These are phyloP conservation scores for Cyaniris semiargus DNA, from an alignment of 2,888 invertebrate species.

Conservation along the genomic window DNA sequence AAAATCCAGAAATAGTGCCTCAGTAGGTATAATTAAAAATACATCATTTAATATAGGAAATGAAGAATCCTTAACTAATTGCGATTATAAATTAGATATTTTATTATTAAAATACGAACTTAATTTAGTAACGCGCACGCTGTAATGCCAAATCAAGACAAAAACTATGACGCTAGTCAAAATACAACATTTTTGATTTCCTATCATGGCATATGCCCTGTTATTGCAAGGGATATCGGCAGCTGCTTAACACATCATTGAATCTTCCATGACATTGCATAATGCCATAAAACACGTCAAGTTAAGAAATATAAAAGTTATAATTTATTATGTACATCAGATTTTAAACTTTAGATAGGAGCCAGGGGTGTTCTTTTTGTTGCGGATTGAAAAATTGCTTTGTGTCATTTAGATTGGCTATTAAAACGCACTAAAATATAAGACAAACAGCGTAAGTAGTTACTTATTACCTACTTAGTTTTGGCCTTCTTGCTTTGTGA, in stretches of 20 bases:
- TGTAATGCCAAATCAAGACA: not conserved
- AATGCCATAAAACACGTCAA: conserved; percentile 71
- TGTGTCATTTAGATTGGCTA: not conserved
- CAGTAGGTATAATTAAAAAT: no score
- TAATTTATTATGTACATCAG: conserved; percentile 32
- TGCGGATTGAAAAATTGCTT: not conserved
- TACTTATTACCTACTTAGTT: not conserved
- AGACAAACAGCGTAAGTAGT: no score
- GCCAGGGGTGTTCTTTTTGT: not conserved
- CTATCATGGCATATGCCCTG: not conserved
- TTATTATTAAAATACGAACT: no score
- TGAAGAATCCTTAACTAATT: no score
- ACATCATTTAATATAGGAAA: no score
- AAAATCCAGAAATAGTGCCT: no score
- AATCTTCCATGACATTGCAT: conserved; percentile 75
- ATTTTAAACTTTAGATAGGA: conserved; percentile 5
- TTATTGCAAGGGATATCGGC: conserved; percentile 51
- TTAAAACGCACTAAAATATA: not conserved
- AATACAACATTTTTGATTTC: not conserved
- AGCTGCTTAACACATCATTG: conserved; percentile 77
- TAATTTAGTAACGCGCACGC: no score
- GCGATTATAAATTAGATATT: no score
- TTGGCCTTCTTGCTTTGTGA: no score
- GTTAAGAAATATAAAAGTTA: conserved; percentile 61
- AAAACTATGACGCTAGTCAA: not conserved